These are phyloP conservation scores for Serilophus lunatus DNA, from an alignment of 2,113 vertebrate genomes.

Conservation along the genomic window DNA sequence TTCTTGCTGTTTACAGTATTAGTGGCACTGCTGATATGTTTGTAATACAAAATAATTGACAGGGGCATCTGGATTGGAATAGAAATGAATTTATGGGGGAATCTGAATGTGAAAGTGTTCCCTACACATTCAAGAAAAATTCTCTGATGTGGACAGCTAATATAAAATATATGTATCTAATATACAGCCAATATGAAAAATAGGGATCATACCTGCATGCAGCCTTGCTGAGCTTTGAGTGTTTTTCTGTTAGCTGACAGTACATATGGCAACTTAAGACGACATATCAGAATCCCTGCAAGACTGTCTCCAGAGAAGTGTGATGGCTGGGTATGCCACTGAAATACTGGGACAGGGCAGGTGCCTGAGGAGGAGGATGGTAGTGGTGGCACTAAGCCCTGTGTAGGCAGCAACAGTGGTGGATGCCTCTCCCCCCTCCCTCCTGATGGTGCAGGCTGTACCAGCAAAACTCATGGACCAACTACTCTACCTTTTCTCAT, in stretches of 20 bases:
- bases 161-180: background rate
- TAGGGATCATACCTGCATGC: background rate
- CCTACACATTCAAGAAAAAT: background rate
- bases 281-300: background rate
- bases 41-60: background rate
- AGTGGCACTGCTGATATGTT: background rate
- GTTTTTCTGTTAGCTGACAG: background rate
- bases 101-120: background rate
- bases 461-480: background rate
- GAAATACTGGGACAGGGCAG: background rate
- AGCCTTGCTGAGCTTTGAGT: background rate
- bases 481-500: background rate
- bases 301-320: background rate
- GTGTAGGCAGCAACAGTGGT: background rate
- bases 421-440: background rate
- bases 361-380: background rate
- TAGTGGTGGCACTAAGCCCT: accelerated
- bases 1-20: background rate
- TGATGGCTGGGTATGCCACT: background rate
- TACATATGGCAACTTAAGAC: background rate
- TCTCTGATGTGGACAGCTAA: background rate
- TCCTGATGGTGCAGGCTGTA: background rate
- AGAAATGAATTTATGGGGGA: background rate
- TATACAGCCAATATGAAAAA: background rate
- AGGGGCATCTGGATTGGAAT: background rate